Base-by-base conservation (phyloP, 92 coral and sea anemone species). In the Paramuricea clavata region DNA sequence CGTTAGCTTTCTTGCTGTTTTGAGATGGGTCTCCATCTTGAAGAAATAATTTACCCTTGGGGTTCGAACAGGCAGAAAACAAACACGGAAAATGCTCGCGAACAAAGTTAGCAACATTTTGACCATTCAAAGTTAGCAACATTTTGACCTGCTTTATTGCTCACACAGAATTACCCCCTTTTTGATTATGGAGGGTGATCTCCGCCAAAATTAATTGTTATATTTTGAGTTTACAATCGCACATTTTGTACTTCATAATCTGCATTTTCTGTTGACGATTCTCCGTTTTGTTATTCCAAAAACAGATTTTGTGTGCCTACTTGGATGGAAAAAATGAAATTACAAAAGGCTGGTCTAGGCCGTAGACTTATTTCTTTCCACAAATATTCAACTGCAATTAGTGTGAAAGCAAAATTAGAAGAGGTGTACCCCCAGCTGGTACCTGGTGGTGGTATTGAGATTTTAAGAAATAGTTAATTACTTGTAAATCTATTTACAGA, bases 371-470 rank as follows among this genome's bases (percentile, higher is more conserved):
- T 57, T 25, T 2, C 65, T 57, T 57, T 57, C 30, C 65, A 57
- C 27, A 57, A 57, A 25, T 1, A 57, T 2, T 3, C 5, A 2
- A 25, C 5, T 57, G 65, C 65, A 36, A 81, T 33, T 42, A 82
- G 77, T 10, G 78, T 82, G 61, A 76, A 82, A 64, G 43, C 34
- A 50, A 50, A 50, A 52, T n/a, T 59, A 77, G 54, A 74, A 30
- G 54, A 19, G 17, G 81, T 34, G 17, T 57, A 57, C 65, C 65
- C 65, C 65, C 5, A 26, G 65, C 28, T 71, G 77, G 30, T 22
- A 36, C 1, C 77, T 34, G 49, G 43, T 13, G 49, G 50, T 1
- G 49, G 77, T 9, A 6, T 43, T 12, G 77, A 21, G 77, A 71
- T 71, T 71, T 71, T 39, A 43, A 71, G 49, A 57, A 57, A 26